Conservation (phyloP, 2,797 vertebrate species). For the Simalia tracyae region DNA sequence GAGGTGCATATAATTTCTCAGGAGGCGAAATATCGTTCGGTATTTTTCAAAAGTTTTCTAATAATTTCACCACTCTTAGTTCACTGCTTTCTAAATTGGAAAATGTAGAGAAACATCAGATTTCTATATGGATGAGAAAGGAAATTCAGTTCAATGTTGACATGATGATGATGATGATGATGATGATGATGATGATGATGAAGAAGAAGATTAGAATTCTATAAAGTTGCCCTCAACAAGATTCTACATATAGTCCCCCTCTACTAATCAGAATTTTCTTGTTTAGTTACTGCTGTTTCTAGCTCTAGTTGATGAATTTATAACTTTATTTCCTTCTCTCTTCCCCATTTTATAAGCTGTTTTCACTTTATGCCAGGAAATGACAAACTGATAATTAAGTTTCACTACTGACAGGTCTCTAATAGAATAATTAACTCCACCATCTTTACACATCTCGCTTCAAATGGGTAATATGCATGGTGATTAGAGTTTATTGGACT, state of each 20-base stretch:
- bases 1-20: not conserved
- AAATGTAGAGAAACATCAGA: not conserved
- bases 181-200: not conserved
- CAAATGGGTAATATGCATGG: conserved; percentile 5
- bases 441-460: not conserved
- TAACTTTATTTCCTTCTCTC: conserved; percentile 28
- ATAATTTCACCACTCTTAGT: not conserved
- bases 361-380: conserved; percentile 48
- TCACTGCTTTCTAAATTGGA: not conserved
- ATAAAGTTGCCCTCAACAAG: not conserved
- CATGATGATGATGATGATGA: not conserved
- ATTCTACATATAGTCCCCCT: not conserved
- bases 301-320: conserved; percentile 19
- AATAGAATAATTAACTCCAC: conserved; percentile 46
- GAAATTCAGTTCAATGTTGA: not conserved
- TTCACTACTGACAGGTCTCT: conserved; percentile 12
- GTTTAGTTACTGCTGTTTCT: conserved; percentile 10
- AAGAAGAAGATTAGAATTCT: not conserved
- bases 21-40: not conserved
- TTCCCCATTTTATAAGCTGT: conserved; percentile 47
- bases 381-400: conserved; percentile 56
- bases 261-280: conserved; percentile 1
- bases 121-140: not conserved
- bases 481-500: conserved; percentile 25
- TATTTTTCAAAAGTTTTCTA: not conserved